Evolutionary conservation across 2,113 vertebrate genomes (phyloP).

Genomic region (Antigone vipio): DNA sequence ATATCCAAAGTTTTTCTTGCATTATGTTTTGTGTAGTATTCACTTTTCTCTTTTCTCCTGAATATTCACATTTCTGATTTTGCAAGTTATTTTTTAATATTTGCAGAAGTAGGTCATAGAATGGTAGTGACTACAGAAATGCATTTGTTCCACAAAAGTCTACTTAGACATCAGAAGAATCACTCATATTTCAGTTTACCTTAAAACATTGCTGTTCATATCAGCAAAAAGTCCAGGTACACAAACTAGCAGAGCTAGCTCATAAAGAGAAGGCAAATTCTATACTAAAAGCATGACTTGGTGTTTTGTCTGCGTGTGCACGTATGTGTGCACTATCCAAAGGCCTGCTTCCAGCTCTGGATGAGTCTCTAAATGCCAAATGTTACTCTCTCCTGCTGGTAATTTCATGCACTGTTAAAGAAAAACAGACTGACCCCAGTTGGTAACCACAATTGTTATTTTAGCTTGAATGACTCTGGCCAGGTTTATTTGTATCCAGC

Average conservation of each 20-base stretch:
- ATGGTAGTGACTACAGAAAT: not conserved
- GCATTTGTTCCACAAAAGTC: not conserved
- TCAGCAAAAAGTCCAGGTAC: not conserved
- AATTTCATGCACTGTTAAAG: not conserved
- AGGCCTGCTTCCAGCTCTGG: not conserved
- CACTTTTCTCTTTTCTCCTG: not conserved
- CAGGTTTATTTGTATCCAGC: not conserved
- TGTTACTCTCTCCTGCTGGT: not conserved
- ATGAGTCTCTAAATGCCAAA: not conserved
- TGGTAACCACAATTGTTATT: not conserved
- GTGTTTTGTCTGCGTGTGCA: not conserved
- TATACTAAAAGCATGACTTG: not conserved
- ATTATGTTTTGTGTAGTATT: not conserved
- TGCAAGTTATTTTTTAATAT: not conserved
- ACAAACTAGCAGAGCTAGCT: not conserved
- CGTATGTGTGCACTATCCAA: accelerated
- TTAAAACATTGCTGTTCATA: not conserved
- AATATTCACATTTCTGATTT: not conserved
- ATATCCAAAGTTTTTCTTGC: not conserved
- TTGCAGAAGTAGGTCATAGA: not conserved
- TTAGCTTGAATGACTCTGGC: not conserved
- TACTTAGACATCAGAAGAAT: not conserved
- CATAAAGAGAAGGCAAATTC: not conserved
- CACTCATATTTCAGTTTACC: not conserved
- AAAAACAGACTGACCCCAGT: not conserved